Evolutionary conservation across 2,113 vertebrate genomes (phyloP).

Genomic region (Pelecanoides urinatrix): DNA sequence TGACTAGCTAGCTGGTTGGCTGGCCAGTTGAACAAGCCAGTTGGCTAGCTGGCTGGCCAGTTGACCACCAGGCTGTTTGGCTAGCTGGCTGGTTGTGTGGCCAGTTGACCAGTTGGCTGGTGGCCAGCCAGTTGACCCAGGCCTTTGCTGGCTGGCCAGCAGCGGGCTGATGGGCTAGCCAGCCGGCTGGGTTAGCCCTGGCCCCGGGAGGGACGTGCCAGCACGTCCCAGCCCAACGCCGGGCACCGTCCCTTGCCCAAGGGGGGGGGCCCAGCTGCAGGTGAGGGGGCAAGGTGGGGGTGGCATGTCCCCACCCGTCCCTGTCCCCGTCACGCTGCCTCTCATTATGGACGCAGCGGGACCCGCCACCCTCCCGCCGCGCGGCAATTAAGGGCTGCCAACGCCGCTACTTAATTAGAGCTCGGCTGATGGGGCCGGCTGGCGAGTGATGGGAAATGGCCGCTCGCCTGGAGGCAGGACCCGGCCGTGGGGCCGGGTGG

Average conservation of each 20-base stretch:
- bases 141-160: too few species aligned
- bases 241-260: neutral
- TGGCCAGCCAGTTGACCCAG: too few species aligned
- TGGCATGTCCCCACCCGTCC: neutral
- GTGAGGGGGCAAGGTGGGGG: neutral
- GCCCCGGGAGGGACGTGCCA: neutral
- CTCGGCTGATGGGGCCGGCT: neutral
- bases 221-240: fast-evolving
- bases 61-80: too few species aligned
- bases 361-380: neutral
- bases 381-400: slow-evolving; percentile 34
- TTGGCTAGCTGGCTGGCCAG: neutral
- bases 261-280: neutral
- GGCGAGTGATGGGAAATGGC: neutral
- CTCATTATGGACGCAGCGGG: neutral
- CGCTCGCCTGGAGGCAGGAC: neutral
- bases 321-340: neutral
- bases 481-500: neutral
- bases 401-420: slow-evolving; percentile 14
- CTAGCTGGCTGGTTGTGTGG: too few species aligned
- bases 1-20: neutral
- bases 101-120: too few species aligned
- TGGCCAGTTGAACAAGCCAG: neutral
- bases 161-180: too few species aligned
- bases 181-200: neutral